Evolutionary conservation across 2,797 vertebrate species (phyloP).

Genomic region (Xenentodon cancila): DNA sequence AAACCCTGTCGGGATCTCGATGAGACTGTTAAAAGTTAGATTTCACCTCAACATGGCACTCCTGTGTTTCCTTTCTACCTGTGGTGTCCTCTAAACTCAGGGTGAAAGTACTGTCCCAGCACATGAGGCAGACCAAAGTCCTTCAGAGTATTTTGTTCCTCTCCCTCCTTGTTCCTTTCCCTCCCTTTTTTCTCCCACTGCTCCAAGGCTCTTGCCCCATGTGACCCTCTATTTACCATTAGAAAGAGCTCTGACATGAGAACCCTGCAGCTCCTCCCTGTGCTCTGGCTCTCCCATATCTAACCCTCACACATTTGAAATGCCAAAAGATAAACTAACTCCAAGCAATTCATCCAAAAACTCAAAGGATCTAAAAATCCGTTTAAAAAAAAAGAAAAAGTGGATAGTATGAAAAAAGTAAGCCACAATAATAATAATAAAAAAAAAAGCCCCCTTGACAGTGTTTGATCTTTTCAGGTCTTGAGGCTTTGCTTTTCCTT

Average conservation of each 20-base stretch:
- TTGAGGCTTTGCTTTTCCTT: constrained; percentile 9
- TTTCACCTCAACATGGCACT: constrained; percentile 40
- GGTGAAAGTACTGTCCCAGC: constrained; percentile 43
- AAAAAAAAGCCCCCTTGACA: not conserved
- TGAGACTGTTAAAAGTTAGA: constrained; percentile 16
- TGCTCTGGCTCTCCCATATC: constrained; percentile 26
- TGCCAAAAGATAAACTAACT: constrained; percentile 13
- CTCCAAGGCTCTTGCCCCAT: constrained; percentile 59
- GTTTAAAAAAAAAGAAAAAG: not conserved
- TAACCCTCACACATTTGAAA: constrained; percentile 55
- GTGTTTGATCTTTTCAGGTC: not conserved
- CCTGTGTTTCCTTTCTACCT: constrained; percentile 29
- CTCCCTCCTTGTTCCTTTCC: constrained; percentile 50
- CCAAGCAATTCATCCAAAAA: not conserved
- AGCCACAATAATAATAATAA: not conserved
- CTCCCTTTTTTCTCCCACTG: constrained; percentile 51
- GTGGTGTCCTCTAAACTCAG: constrained; percentile 36
- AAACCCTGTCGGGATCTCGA: not conserved
- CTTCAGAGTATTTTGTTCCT: constrained; percentile 32
- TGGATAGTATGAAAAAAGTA: not conserved
- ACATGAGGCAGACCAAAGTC: constrained; percentile 61
- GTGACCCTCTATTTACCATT: constrained; percentile 73
- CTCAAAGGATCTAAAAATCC: not conserved
- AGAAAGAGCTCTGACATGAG: constrained; percentile 49
- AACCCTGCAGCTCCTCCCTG: constrained; percentile 55